Percentiles rank a stretch among this genome's conserved stretches.
phyloP scores from a whole-genome alignment of 2,113 vertebrate genomes.

The Caracal caracal region DNA sequence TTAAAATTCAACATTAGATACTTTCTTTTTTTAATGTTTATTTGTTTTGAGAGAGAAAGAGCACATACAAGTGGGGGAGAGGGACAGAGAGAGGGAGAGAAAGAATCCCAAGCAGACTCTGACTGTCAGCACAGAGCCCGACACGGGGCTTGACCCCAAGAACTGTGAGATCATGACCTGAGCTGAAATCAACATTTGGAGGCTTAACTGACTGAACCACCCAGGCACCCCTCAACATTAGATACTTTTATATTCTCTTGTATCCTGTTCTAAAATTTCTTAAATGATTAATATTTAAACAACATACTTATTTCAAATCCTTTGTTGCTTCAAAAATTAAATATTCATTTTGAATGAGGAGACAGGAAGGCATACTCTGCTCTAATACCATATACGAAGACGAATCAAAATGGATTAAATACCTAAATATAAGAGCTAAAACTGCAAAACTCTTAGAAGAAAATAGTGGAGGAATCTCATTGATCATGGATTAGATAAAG shows the following conservation, averaged over 20 bases:
- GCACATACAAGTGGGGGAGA: too few relatives aligned
- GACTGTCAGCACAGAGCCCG: too few relatives aligned
- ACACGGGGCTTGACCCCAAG: too few relatives aligned
- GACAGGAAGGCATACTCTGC: background rate
- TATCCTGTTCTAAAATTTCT: background rate
- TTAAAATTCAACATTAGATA: background rate
- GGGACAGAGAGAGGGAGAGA: too few relatives aligned
- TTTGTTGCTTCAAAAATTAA: constrained; percentile 16
- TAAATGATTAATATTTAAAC: background rate
- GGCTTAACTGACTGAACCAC: too few relatives aligned
- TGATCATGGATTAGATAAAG: background rate
- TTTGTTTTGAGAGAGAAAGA: too few relatives aligned
- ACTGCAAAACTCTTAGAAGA: background rate
- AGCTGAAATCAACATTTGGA: too few relatives aligned
- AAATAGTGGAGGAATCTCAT: background rate
- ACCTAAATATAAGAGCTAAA: background rate
- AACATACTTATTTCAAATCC: background rate
- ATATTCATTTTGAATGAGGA: background rate
- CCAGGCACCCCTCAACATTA: background rate
- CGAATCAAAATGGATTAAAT: background rate
- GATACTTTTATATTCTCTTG: background rate
- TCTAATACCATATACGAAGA: background rate
- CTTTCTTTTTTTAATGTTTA: background rate
- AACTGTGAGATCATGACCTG: too few relatives aligned
- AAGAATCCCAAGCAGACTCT: too few relatives aligned